Evolutionary conservation across 2,797 vertebrate genomes (phyloP).

Genomic region (Adrianichthys oophorus): DNA sequence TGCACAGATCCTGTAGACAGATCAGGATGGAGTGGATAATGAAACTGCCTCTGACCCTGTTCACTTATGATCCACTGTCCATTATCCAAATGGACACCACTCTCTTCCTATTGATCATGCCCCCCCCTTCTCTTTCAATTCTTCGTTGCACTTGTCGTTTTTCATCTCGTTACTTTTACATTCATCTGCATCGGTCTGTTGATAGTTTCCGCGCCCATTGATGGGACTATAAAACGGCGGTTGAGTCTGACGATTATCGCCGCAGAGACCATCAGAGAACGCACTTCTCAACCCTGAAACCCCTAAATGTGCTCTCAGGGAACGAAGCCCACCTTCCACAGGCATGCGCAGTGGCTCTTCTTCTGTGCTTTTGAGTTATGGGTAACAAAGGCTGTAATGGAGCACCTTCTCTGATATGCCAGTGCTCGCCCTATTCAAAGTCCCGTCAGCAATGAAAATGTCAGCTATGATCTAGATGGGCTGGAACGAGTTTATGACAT

Average conservation of each 20-base stretch:
- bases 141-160: conserved; percentile 81
- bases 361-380: conserved; percentile 47
- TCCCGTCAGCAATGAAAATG: conserved; percentile 75
- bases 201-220: conserved; percentile 68
- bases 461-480: conserved; percentile 70
- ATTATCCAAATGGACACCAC: conserved; percentile 95
- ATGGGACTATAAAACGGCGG: conserved; percentile 78
- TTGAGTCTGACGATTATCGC: conserved; percentile 74
- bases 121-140: conserved; percentile 72
- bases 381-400: conserved; percentile 65
- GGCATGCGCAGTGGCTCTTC: conserved; percentile 44
- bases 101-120: conserved; percentile 86
- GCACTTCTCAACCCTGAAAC: conserved; percentile 58
- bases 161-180: conserved; percentile 82
- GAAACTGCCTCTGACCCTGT: conserved; percentile 82
- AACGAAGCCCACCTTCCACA: conserved; percentile 34
- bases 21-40: conserved; percentile 79
- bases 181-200: conserved; percentile 69
- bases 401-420: conserved; percentile 56
- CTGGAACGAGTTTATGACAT: conserved; percentile 76
- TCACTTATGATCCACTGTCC: conserved; percentile 85
- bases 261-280: conserved; percentile 57
- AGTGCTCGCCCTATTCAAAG: conserved; percentile 57
- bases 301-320: conserved; percentile 56
- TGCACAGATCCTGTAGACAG: conserved; percentile 28